Evolutionary conservation across 2,113 vertebrate genomes (phyloP).

Genomic region (Rhinoptilus africanus): DNA sequence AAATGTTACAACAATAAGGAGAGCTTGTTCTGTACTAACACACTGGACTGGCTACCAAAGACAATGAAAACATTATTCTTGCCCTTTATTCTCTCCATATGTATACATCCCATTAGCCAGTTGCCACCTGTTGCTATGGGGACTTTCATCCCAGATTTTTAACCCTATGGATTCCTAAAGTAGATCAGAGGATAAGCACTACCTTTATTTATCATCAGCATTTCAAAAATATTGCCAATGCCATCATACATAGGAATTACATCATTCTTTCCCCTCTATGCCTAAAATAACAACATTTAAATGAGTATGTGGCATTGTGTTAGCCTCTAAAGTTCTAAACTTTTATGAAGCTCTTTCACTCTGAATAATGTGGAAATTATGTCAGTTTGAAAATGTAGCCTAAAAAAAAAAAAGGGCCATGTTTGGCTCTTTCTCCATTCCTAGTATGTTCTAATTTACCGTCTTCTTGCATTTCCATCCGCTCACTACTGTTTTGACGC

Average conservation of each 20-base stretch:
- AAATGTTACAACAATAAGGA: neutral
- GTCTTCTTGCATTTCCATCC: neutral
- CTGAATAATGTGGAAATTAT: neutral
- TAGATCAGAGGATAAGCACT: neutral
- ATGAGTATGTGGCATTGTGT: neutral
- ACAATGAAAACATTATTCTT: neutral
- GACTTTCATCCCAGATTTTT: neutral
- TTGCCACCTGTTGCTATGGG: neutral
- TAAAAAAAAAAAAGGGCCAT: neutral
- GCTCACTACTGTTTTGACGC: neutral
- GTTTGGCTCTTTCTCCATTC: neutral
- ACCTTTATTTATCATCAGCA: neutral
- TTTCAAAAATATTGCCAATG: neutral
- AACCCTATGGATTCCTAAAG: neutral
- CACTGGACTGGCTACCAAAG: neutral
- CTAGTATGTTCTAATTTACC: neutral
- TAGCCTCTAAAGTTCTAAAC: neutral
- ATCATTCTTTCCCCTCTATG: neutral
- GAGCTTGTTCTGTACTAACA: neutral
- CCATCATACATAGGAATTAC: neutral
- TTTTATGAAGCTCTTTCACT: neutral
- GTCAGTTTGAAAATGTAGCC: neutral
- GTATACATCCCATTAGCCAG: neutral
- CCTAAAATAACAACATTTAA: neutral
- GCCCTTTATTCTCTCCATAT: neutral